Evolutionary conservation across 2,797 vertebrate species (phyloP).

Genomic region (Sebastes vulpes): DNA sequence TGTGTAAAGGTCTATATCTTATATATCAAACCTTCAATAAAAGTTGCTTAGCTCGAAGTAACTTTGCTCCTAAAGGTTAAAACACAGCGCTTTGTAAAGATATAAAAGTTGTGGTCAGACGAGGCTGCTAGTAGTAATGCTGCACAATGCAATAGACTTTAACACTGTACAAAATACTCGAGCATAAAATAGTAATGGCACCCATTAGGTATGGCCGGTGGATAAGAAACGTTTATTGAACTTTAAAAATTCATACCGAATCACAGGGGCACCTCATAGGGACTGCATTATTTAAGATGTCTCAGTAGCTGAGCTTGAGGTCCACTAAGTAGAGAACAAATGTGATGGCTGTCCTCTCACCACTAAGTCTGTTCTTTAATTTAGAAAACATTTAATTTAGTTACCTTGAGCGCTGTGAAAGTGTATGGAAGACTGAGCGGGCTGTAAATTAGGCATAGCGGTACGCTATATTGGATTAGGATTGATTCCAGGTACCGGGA

Average conservation of each 20-base stretch:
- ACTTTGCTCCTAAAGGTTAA: background rate
- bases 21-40: background rate
- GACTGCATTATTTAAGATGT: constrained; percentile 75
- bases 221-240: constrained; percentile 79
- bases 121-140: background rate
- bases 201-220: constrained; percentile 68
- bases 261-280: constrained; percentile 62
- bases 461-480: background rate
- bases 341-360: constrained; percentile 45
- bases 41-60: background rate
- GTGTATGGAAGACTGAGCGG: background rate
- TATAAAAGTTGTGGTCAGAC: background rate
- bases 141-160: constrained; percentile 21
- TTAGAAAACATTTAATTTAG: constrained; percentile 38
- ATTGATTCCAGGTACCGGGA: constrained; percentile 20
- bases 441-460: background rate
- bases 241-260: constrained; percentile 79
- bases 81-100: background rate
- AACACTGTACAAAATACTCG: constrained; percentile 52
- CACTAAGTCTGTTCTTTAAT: constrained; percentile 37
- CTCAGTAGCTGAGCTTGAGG: constrained; percentile 45
- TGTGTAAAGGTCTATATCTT: background rate
- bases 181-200: constrained; percentile 68
- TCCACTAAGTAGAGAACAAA: constrained; percentile 60
- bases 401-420: constrained; percentile 20